Conservation (phyloP, 2,797 vertebrate species). For the Rhinophrynus dorsalis region DNA sequence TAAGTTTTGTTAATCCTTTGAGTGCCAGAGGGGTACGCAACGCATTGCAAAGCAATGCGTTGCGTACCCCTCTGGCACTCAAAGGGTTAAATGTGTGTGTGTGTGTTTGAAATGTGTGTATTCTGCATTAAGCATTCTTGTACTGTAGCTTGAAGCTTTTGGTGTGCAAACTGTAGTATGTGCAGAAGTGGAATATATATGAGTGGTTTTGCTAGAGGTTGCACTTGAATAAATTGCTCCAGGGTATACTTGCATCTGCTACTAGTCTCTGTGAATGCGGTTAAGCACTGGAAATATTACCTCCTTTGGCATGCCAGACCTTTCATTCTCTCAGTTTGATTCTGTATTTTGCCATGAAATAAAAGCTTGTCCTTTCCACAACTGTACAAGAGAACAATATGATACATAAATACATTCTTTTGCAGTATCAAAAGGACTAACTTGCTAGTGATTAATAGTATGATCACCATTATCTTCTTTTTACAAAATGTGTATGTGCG, state of each 20-base stretch:
- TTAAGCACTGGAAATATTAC: conserved; percentile 42
- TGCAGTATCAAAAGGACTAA: neutral
- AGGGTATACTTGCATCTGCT: conserved; percentile 40
- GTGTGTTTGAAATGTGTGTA: too few relatives aligned
- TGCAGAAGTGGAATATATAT: conserved; percentile 22
- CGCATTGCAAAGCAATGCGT: too few relatives aligned
- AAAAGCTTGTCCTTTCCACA: conserved; percentile 24
- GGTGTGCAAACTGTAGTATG: conserved; percentile 5
- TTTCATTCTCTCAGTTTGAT: conserved; percentile 41
- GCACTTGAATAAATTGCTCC: conserved; percentile 41
- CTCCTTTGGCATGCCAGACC: conserved; percentile 34
- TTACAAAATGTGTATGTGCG: too few relatives aligned
- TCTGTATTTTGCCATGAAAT: conserved; percentile 16
- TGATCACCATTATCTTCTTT: neutral
- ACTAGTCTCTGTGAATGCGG: conserved; percentile 32
- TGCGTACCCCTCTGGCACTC: too few relatives aligned
- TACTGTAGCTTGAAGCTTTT: neutral
- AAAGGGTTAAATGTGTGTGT: too few relatives aligned
- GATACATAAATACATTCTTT: conserved; percentile 18
- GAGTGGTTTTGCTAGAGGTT: conserved; percentile 33
- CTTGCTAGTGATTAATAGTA: neutral
- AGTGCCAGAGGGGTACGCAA: too few relatives aligned
- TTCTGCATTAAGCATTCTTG: neutral
- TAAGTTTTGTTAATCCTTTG: too few relatives aligned
- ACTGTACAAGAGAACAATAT: conserved; percentile 9